Evolutionary conservation across 2,888 invertebrate species (phyloP).

Genomic region (Diploptera punctata): DNA sequence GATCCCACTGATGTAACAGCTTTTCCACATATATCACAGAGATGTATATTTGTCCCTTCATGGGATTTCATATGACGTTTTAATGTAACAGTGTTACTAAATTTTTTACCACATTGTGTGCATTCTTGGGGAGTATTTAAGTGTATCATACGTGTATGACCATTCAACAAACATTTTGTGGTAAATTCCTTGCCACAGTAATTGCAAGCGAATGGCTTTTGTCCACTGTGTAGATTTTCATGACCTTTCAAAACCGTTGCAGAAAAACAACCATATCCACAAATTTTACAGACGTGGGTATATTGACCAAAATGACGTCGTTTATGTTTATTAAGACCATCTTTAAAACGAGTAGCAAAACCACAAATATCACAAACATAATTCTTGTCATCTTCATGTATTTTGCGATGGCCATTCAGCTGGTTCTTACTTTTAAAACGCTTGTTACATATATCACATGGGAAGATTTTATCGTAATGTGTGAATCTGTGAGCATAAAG

Average conservation of each 20-base stretch:
- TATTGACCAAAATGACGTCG: slow-evolving; percentile 33
- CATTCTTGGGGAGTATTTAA: slow-evolving; percentile 40
- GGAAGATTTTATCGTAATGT: too few relatives aligned
- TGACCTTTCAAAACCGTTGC: slow-evolving; percentile 32
- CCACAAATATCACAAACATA: slow-evolving; percentile 45
- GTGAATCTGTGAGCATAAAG: too few relatives aligned
- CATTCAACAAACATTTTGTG: slow-evolving; percentile 42
- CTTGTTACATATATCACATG: slow-evolving; percentile 37
- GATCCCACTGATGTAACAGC: slow-evolving; percentile 38
- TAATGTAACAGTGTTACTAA: slow-evolving; percentile 40
- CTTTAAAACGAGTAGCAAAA: slow-evolving; percentile 35
- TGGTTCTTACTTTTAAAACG: slow-evolving; percentile 10
- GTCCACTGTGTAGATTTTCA: slow-evolving; percentile 37
- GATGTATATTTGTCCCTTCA: slow-evolving; percentile 33
- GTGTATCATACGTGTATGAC: slow-evolving; percentile 44
- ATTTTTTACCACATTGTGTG: slow-evolving; percentile 40
- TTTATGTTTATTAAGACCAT: slow-evolving; percentile 43
- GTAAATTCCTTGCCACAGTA: slow-evolving; percentile 42
- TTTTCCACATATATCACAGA: slow-evolving; percentile 37
- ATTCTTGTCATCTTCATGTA: slow-evolving; percentile 45
- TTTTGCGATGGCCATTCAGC: slow-evolving; percentile 45
- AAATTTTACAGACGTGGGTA: slow-evolving; percentile 29
- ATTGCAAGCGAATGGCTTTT: slow-evolving; percentile 33
- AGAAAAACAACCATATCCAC: slow-evolving; percentile 36
- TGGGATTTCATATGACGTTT: slow-evolving; percentile 40